These are phyloP conservation scores for Pristionchus japonicus DNA, from an alignment of 2,888 invertebrate genomes.

Conservation along the genomic window DNA sequence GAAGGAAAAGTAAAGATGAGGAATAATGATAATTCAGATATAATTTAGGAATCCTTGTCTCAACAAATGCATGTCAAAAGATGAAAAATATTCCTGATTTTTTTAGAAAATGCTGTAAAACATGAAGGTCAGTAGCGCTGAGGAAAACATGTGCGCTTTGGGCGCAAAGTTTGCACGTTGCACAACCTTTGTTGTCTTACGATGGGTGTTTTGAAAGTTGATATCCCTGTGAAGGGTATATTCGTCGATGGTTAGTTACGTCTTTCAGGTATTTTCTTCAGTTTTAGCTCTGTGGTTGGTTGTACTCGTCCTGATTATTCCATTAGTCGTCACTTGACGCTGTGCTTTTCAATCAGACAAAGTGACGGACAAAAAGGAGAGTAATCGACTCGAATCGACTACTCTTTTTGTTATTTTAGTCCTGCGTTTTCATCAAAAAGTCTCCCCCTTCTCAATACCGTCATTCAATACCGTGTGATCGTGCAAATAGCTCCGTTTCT, in stretches of 20 bases:
- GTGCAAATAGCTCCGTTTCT: conserved; percentile 3
- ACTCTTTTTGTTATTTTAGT: conserved; percentile 1
- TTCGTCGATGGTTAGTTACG: neutral
- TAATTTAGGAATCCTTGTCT: too few relatives aligned
- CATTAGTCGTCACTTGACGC: neutral
- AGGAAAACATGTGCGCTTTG: neutral
- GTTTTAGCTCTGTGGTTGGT: neutral
- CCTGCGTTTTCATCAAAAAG: neutral
- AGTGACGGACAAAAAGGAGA: neutral
- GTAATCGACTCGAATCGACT: neutral
- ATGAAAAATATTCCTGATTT: too few relatives aligned
- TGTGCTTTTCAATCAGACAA: neutral
- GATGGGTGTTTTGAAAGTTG: neutral
- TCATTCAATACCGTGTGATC: conserved; percentile 4
- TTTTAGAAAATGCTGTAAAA: too few relatives aligned
- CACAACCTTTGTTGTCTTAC: neutral
- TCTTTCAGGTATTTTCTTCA: neutral
- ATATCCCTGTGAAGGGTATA: neutral
- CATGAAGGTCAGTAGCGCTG: too few relatives aligned
- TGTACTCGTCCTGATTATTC: neutral
- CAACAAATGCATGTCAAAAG: too few relatives aligned
- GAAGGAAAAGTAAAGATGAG: too few relatives aligned
- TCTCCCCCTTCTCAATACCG: neutral
- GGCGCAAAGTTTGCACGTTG: neutral
- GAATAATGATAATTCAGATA: too few relatives aligned